Base-by-base conservation (phyloP, 2,113 vertebrate species). In the Microcebus ravelobensis region DNA sequence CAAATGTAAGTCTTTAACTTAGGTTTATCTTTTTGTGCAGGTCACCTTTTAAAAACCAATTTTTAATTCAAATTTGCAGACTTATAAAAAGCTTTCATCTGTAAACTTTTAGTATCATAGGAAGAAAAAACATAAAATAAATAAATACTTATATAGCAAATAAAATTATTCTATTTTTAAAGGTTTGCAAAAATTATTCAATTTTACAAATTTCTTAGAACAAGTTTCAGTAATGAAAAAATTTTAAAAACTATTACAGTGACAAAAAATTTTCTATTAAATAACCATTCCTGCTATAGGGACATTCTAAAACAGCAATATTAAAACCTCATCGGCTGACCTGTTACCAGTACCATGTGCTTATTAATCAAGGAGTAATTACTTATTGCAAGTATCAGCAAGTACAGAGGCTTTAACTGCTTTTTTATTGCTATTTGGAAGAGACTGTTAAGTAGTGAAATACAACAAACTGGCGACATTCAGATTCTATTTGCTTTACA, bases 341-440 rank as follows among this genome's bases (percentile, higher is more conserved):
- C 96, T 97, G 98, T 98, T 98, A 98, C 98, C 97, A 98, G 96
- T 97, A 97, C 96, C 91, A 96, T 97, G 98, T 98, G 98, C 97
- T 98, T 99, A 98, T 98, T 99, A 98, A 99, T 98, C 97, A 98
- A 99, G 99, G 94, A 99, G 97, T 98, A 99, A 99, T 83, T 98
- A 98, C 92, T 97, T 98, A 98, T 45, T 84, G 97, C 97, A 98
- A 99, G 98, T 98, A 95, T 85, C 96, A 97, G 96, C 98, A 99
- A 98, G 98, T 96, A 98, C 67, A 92, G 96, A 84, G 97, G 93
- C 90, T 90, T 96, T 94, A 98, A 98, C 0, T 97, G 80, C 93
- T 92, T 67, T 55, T 90, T 96, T 91, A 97, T 55, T 98, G 96
- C 96, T 98, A 94, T 94, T 98, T 98, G 97, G 97, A 98, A 98